Evolutionary conservation across 1,140 invertebrate genomes (phyloP).

Genomic region (Gryon sp.): DNA sequence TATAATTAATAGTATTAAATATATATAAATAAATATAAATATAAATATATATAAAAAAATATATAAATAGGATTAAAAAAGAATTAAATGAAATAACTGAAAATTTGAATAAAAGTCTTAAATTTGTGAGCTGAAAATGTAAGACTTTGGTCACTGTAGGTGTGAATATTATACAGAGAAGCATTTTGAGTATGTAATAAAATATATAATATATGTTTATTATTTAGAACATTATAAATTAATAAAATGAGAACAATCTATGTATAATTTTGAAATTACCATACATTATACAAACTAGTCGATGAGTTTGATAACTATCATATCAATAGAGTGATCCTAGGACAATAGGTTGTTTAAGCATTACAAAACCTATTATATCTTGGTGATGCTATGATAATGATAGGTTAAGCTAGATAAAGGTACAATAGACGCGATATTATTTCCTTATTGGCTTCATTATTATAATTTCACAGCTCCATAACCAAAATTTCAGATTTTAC

Average conservation of each 20-base stretch:
- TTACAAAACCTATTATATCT: conserved; percentile 49
- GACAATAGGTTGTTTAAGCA: conserved; percentile 48
- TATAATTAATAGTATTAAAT: too few species aligned
- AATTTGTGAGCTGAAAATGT: too few species aligned
- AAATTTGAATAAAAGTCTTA: too few species aligned
- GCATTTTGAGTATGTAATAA: too few species aligned
- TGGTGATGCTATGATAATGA: conserved; percentile 39
- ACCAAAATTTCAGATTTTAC: too few species aligned
- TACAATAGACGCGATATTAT: conserved; percentile 28
- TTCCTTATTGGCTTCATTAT: conserved; percentile 30
- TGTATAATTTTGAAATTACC: conserved; percentile 32
- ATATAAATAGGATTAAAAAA: too few species aligned
- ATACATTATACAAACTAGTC: conserved; percentile 25
- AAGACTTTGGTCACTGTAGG: too few species aligned
- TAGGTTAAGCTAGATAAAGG: conserved; percentile 37
- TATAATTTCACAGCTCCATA: conserved; percentile 7
- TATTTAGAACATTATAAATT: conserved; percentile 2
- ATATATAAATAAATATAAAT: too few species aligned
- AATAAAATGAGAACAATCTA: conserved; percentile 24
- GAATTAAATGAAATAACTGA: too few species aligned
- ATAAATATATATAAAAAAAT: too few species aligned
- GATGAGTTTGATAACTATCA: conserved; percentile 49
- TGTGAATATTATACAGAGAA: too few species aligned
- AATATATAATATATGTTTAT: not conserved
- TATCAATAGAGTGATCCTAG: conserved; percentile 46